Percentiles rank a stretch among this genome's conserved stretches.
These are phyloP conservation scores for Oceanites oceanicus DNA, from an alignment of 2,113 vertebrate genomes.

Conservation along the genomic window DNA sequence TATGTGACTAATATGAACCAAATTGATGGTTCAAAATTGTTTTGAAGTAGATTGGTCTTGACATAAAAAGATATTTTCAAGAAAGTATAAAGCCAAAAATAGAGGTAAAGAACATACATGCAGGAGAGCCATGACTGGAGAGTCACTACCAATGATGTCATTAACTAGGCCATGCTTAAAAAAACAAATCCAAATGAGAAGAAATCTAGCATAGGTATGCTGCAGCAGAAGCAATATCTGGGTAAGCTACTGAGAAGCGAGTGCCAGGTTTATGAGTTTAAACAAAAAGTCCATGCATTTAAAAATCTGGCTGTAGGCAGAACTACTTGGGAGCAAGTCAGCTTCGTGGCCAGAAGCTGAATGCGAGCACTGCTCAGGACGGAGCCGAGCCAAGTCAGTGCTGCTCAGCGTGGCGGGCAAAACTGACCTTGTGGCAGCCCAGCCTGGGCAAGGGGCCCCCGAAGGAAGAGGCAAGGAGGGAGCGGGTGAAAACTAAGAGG, in stretches of 20 bases:
- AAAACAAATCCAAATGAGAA: not conserved
- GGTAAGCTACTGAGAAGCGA: not conserved
- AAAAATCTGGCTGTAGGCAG: not conserved
- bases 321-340: not conserved
- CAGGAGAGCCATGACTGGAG: not conserved
- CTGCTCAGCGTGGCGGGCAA: not conserved
- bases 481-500: not conserved
- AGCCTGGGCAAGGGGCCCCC: not conserved
- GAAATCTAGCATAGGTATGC: not conserved
- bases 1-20: not conserved
- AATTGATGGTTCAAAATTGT: not conserved
- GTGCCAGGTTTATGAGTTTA: not conserved
- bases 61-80: not conserved
- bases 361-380: fast-evolving
- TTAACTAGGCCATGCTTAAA: not conserved
- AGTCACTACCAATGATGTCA: not conserved
- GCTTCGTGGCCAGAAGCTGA: not conserved
- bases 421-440: not conserved
- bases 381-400: not conserved
- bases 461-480: not conserved
- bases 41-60: not conserved
- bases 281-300: not conserved
- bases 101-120: not conserved
- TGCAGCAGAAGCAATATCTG: not conserved
- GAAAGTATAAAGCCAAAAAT: not conserved